Evolutionary conservation across 2,888 invertebrate species (phyloP).

Genomic region (Dynastes maya): DNA sequence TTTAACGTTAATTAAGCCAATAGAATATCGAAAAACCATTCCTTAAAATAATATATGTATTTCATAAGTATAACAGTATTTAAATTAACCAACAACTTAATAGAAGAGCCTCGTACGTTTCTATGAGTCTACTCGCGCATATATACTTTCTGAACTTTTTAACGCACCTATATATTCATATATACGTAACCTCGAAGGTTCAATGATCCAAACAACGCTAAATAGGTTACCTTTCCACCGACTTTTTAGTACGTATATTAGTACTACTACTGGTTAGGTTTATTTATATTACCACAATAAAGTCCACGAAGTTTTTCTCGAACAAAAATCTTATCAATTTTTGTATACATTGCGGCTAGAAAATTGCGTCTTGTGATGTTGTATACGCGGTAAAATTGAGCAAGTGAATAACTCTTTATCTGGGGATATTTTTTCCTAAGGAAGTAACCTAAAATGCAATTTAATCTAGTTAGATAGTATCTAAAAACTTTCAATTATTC

Average conservation of each 20-base stretch:
- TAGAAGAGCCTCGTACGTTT: background rate
- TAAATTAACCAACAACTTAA: background rate
- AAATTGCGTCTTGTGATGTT: slow-evolving; percentile 10
- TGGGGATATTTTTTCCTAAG: background rate
- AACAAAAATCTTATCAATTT: slow-evolving; percentile 40
- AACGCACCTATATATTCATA: slow-evolving; percentile 37
- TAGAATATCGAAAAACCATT: too few species aligned
- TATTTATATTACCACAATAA: slow-evolving; percentile 52
- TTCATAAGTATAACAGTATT: too few species aligned
- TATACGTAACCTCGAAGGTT: slow-evolving; percentile 67
- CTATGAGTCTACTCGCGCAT: slow-evolving; percentile 5
- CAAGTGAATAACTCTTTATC: background rate
- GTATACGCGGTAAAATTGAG: background rate
- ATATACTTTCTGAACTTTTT: slow-evolving; percentile 39
- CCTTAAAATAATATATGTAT: too few species aligned
- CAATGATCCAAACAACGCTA: slow-evolving; percentile 67
- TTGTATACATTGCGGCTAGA: slow-evolving; percentile 6
- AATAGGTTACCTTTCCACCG: slow-evolving; percentile 70
- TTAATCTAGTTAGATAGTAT: background rate
- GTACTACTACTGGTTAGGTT: slow-evolving; percentile 15
- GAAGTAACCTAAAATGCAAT: background rate
- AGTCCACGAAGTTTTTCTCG: slow-evolving; percentile 5
- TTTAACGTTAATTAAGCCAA: too few species aligned
- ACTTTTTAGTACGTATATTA: slow-evolving; percentile 52
- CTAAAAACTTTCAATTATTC: slow-evolving; percentile 9